Base-by-base conservation (phyloP, 2,888 invertebrate genomes). In the Homarus gammarus region DNA sequence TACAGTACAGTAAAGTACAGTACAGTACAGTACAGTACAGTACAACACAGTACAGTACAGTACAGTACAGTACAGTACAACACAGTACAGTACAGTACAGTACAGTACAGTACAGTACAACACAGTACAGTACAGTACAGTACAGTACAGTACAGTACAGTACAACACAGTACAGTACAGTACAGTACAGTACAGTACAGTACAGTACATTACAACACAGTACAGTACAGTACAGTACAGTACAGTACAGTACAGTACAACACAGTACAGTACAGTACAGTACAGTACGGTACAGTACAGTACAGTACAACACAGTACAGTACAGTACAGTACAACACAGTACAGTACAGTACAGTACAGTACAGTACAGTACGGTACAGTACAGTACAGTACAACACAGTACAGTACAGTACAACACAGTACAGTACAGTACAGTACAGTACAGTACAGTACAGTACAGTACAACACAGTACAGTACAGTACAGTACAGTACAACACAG, bases 61-160 rank as follows among this genome's bases (percentile, higher is more conserved):
- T 38, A 72, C 72, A 72, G 51, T 51, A 72, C 72, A 72, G 72
- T 38, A 72, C 72, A 72, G 38, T 38, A 72, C 72, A 72, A 22
- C 22, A 72, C 72, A 6, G 38, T 38, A 72, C 72, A n/a, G 38
- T 38, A 72, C 72, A 72, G 44, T 44, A 44, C 44, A 44, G 12
- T 44, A 12, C 12, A 44, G 44, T 12, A 44, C 44, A 44, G 44
- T 44, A 44, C 5, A 12, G 6, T 51, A 51, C 51, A 51, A 22
- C 18, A 51, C 51, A 51, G 51, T 51, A 51, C 51, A 51, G 51
- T 51, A 51, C 51, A 51, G 51, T 18, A 51, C 51, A 51, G 51
- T 51, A 18, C 51, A 51, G 51, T 51, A 18, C 51, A 51, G 51
- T 51, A 51, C 51, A 51, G 10, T 51, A 51, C 51, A 51, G 51